Conservation (phyloP, 1,140 invertebrate species). For the Pseudachorutes palmiensis region DNA sequence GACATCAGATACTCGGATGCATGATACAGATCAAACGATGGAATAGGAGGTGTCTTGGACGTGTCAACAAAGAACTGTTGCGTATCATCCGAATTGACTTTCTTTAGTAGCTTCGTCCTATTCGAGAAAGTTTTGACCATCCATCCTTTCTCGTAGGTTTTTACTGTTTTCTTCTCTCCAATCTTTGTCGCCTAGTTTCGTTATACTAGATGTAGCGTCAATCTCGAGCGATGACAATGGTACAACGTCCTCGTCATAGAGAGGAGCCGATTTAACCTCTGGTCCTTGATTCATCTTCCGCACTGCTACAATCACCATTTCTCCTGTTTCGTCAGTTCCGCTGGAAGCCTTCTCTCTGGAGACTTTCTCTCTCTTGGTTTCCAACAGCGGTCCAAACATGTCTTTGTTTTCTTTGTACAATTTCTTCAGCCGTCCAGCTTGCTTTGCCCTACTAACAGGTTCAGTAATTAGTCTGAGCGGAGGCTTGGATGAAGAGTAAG, state of each 20-base stretch:
- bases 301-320: not conserved
- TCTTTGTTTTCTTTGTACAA: conserved; percentile 26
- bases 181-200: conserved; percentile 5
- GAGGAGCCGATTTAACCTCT: not conserved
- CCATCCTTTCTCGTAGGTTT: conserved; percentile 1
- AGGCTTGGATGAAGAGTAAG: not conserved
- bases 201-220: not conserved
- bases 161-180: not conserved
- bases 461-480: not conserved
- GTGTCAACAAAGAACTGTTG: too few relatives aligned
- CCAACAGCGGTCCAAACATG: conserved; percentile 24
- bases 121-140: not conserved
- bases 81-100: not conserved
- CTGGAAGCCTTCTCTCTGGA: not conserved
- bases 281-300: not conserved
- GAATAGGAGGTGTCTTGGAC: too few relatives aligned
- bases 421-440: conserved; percentile 9
- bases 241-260: not conserved
- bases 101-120: conserved; percentile 12
- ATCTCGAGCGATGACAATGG: not conserved
- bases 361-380: conserved; percentile 18
- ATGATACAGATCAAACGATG: too few relatives aligned
- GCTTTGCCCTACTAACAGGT: not conserved
- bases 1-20: too few relatives aligned
- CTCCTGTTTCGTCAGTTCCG: not conserved